Base-by-base conservation (phyloP, 2,113 vertebrate species). In the Gambusia holbrooki region DNA sequence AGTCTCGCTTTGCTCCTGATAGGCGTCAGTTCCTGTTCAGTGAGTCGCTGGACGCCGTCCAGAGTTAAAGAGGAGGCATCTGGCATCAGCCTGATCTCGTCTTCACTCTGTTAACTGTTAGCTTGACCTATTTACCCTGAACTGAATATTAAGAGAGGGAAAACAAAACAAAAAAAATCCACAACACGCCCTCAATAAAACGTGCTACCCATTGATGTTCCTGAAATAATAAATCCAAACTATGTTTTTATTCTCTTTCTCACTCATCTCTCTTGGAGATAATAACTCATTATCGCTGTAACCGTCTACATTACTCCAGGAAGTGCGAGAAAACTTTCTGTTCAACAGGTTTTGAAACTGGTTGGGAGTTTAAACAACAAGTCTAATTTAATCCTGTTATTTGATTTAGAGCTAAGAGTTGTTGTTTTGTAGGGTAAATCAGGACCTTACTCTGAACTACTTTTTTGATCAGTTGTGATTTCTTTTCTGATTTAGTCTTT, bases 51-150 rank as follows among this genome's bases (percentile, higher is more conserved):
- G 91, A 66, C 61, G 67, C 37, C 5, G 32, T 83, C 91, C 90
- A 90, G 81, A 67, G 69, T 79, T 72, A 86, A 84, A 87, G 80
- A 90, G 69, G 10, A 0, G 71, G 71, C 87, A 88, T 88, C 88
- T 88, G 89, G 85, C 79, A 84, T 70, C 67, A 71, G 76, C 63
- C 63, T 45, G 25, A 77, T 84, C 80, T 79, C 54, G 79, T 88
- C 79, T 83, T 84, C 73, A 77, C 79, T 84, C 74, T 79, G 71
- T 77, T 85, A 83, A 87, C 73, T 85, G 32, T 17, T 45, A 70
- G 70, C 75, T 75, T 69, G 70, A 84, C 62, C 62, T 64, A 28
- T 85, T 84, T 77, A 82, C 40, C 66, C 73, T n/a, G 45, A 76
- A 64, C 74, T 54, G 33, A 51, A 62, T 77, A 68, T 74, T 66